Percentiles rank a stretch among this genome's conserved stretches.
Evolutionary conservation across 2,797 vertebrate species (phyloP).

Genomic region (Triplophysa bombifrons): DNA sequence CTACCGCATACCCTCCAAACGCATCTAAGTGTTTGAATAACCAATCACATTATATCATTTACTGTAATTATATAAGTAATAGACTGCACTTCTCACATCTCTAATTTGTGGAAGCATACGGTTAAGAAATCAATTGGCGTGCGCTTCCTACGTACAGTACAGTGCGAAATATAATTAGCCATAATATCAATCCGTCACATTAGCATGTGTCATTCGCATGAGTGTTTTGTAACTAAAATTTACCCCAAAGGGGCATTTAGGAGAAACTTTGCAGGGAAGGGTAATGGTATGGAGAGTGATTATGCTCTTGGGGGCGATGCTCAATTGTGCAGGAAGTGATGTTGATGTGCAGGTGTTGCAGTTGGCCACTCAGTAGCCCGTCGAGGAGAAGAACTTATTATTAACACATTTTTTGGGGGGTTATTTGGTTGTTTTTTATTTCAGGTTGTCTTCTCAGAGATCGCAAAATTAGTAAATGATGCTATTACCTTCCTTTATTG

Average conservation of each 20-base stretch:
- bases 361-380: too few relatives aligned
- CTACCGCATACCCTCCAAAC: background rate
- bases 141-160: background rate
- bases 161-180: constrained; percentile 2
- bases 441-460: too few relatives aligned
- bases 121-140: constrained; percentile 26
- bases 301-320: background rate
- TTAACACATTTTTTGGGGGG: too few relatives aligned
- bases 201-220: constrained; percentile 3
- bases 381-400: too few relatives aligned
- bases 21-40: constrained; percentile 14
- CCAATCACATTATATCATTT: constrained; percentile 22
- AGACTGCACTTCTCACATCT: constrained; percentile 17
- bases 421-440: too few relatives aligned
- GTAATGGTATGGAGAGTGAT: background rate
- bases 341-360: background rate
- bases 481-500: background rate
- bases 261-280: background rate
- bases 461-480: background rate
- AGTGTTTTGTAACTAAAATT: constrained; percentile 8
- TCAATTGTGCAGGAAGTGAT: constrained; percentile 3
- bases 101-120: background rate
- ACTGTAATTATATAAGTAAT: constrained; percentile 16
- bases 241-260: background rate
- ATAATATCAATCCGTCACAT: background rate